These are phyloP conservation scores for Bugula neritina DNA, from an alignment of 2,888 invertebrate genomes.

Conservation along the genomic window DNA sequence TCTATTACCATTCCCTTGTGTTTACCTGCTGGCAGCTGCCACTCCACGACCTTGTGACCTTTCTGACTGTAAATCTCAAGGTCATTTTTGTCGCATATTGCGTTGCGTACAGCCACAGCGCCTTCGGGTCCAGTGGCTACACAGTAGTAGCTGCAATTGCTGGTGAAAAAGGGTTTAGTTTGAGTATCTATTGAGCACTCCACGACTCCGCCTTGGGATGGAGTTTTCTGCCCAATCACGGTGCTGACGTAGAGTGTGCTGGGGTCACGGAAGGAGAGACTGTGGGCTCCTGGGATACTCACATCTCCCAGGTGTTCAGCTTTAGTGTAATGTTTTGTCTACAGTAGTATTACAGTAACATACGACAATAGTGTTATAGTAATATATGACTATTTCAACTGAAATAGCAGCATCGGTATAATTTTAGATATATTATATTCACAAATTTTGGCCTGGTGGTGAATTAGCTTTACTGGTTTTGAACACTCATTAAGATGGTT, in stretches of 20 bases:
- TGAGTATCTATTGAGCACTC: background rate
- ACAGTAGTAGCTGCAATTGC: background rate
- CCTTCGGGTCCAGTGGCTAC: background rate
- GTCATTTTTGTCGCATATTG: background rate
- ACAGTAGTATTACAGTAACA: background rate
- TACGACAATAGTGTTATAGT: no score
- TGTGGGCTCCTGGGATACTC: background rate
- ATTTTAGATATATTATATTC: no score
- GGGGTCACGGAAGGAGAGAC: background rate
- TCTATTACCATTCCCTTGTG: conserved; percentile 9
- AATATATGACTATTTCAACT: no score
- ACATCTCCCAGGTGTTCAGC: conserved; percentile 8
- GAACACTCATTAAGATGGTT: no score
- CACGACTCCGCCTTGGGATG: background rate
- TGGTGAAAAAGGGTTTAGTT: background rate
- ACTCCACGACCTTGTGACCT: background rate
- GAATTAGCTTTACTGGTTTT: no score
- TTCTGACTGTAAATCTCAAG: background rate
- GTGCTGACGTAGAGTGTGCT: conserved; percentile 10
- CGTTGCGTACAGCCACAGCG: background rate
- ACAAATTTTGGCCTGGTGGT: no score
- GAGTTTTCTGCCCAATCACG: background rate
- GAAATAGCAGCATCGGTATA: no score
- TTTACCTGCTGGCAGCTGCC: background rate
- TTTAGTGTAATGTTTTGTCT: background rate